Evolutionary conservation across 1,140 invertebrate species (phyloP).

Genomic region (Holcopasites calliopsidis): DNA sequence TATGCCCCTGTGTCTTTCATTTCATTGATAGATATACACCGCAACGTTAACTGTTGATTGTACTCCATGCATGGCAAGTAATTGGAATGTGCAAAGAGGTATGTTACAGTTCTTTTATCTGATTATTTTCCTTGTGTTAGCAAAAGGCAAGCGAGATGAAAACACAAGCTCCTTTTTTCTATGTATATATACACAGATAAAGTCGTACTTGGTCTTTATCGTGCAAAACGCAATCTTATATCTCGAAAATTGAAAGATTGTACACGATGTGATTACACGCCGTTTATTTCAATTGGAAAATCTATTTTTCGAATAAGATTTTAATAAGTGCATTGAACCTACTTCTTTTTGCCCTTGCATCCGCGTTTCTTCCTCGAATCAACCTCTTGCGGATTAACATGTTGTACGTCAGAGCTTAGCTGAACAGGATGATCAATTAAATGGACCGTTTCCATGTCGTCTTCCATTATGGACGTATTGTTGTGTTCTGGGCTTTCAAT

Average conservation of each 20-base stretch:
- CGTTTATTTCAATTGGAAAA: not conserved
- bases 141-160: slow-evolving; percentile 3
- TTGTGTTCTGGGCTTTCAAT: slow-evolving; percentile 71
- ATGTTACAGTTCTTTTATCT: not conserved
- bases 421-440: slow-evolving; percentile 52
- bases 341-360: slow-evolving; percentile 73
- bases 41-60: slow-evolving; percentile 5
- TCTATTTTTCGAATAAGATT: not conserved
- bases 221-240: slow-evolving; percentile 15
- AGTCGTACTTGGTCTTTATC: not conserved
- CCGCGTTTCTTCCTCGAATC: slow-evolving; percentile 61
- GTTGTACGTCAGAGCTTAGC: slow-evolving; percentile 51
- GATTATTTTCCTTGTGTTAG: not conserved
- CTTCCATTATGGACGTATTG: slow-evolving; percentile 50
- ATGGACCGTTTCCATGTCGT: slow-evolving; percentile 62
- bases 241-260: slow-evolving; percentile 39
- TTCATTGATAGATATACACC: not conserved
- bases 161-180: too few relatives aligned
- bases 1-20: slow-evolving; percentile 26
- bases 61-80: slow-evolving; percentile 30
- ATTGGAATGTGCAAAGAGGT: slow-evolving; percentile 18
- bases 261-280: slow-evolving; percentile 18
- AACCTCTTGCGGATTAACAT: slow-evolving; percentile 48
- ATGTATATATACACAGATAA: not conserved
- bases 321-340: slow-evolving; percentile 47